Base-by-base conservation (phyloP, 1,140 invertebrate genomes). In the Heliothis virescens region DNA sequence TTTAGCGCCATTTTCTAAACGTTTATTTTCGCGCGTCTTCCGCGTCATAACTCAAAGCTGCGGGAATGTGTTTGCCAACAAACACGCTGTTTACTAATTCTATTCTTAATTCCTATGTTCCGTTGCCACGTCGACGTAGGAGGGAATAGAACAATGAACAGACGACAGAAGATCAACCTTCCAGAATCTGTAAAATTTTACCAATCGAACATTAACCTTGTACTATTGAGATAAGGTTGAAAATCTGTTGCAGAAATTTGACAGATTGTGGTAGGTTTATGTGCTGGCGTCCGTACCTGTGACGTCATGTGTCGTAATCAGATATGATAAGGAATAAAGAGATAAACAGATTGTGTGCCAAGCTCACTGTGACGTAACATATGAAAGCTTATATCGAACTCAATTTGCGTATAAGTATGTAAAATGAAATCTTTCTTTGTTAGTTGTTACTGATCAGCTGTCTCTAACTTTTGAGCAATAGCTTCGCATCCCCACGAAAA, bases 11-110 rank as follows among this genome's bases (percentile, higher is more conserved):
- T 52, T 62, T 60, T 18, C 16, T 21, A 10, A 26, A 34, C 34
- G 55, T 50, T 71, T 62, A 75, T 62, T 75, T 62, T 75, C 18
- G 72, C 21, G 26, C 7, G 7, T 15, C 53, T 59, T 59, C 72
- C 72, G 57, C 72, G 59, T 75, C 57, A 75, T 52, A 62, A 13
- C 57, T 74, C 72, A 62, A 34, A 53, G 16, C 72, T 47, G 16
- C n/a, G 11, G 57, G 57, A 62, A 75, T 62, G 41, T 75, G 57
- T 62, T 74, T 60, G 72, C 72, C 72, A 75, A 75, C 72, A 62
- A 75, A 50, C 72, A 34, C 41, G 16, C 2, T 55, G 69, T 72
- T 72, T 72, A 55, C 50, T 34, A 4, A 72, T 41, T 29, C 69
- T 57, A 72, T 75, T 62, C 18, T 47, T 62, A 62, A n/a, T 21